A percentile compares a stretch with the other conserved stretches of the same genome.
phyloP scores from a whole-genome alignment of 2,888 invertebrate species.

The Leptarthrus brevirostris region DNA sequence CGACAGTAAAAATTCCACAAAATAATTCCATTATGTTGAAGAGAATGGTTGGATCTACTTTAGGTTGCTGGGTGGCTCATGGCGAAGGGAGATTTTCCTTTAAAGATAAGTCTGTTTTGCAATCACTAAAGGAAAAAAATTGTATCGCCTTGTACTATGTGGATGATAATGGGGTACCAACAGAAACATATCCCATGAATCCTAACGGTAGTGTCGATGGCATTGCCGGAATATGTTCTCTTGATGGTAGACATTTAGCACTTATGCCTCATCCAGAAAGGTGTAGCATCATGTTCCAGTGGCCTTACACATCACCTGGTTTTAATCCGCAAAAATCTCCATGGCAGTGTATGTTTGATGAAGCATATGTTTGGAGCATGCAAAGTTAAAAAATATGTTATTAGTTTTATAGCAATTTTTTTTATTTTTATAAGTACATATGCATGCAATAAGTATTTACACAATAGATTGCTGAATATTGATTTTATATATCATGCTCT shows the following conservation, averaged over 20 bases:
- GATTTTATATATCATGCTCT: too few species aligned
- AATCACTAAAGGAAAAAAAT: conserved; percentile 69
- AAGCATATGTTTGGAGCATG: conserved; percentile 81
- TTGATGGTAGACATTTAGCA: conserved; percentile 92
- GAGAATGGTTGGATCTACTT: conserved; percentile 86
- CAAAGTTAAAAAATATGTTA: conserved; percentile 35
- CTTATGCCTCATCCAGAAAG: conserved; percentile 99
- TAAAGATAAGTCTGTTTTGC: conserved; percentile 68
- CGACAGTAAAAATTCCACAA: conserved; percentile 76
- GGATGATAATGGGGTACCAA: conserved; percentile 80
- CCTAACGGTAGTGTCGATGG: conserved; percentile 91
- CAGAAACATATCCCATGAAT: conserved; percentile 90
- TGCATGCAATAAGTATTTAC: too few species aligned
- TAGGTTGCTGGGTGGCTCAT: conserved; percentile 98
- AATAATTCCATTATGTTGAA: conserved; percentile 81
- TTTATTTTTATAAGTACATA: too few species aligned
- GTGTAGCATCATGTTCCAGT: conserved; percentile 90
- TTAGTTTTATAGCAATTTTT: neutral
- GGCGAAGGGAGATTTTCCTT: conserved; percentile 89
- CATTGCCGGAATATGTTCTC: conserved; percentile 89
- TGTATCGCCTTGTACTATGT: conserved; percentile 86
- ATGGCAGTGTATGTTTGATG: conserved; percentile 92
- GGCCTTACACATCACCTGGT: conserved; percentile 76
- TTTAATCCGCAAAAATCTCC: conserved; percentile 77
- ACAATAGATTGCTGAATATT: too few species aligned